Percentiles rank a stretch among this genome's conserved stretches.
These are phyloP conservation scores for Bucco capensis DNA, from an alignment of 2,113 vertebrate species.

Conservation along the genomic window DNA sequence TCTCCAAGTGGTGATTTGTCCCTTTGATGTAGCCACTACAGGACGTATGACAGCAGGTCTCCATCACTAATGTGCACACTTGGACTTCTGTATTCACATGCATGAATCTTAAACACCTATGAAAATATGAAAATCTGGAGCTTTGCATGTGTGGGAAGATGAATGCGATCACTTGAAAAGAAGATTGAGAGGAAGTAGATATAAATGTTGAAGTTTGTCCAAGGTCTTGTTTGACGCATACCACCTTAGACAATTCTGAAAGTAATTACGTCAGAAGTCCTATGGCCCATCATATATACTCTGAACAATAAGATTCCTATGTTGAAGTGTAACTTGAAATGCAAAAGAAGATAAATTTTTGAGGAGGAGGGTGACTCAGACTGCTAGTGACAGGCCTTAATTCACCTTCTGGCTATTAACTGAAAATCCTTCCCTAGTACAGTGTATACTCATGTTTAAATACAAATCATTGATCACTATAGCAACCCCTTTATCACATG, in stretches of 20 bases:
- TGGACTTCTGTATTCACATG: neutral
- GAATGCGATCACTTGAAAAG: neutral
- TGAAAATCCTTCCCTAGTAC: slow-evolving; percentile 72
- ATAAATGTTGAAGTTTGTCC: neutral
- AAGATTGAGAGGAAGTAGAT: neutral
- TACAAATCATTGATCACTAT: slow-evolving; percentile 74
- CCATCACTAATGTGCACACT: neutral
- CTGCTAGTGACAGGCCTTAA: slow-evolving; percentile 64
- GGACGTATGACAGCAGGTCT: neutral
- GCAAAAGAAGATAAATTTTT: slow-evolving; percentile 47
- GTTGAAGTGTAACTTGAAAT: slow-evolving; percentile 19
- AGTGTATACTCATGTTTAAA: slow-evolving; percentile 76
- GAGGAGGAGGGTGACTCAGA: slow-evolving; percentile 67
- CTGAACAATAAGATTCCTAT: neutral
- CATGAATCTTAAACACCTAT: neutral
- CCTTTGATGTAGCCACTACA: neutral
- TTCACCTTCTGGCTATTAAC: slow-evolving; percentile 68
- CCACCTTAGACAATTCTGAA: neutral
- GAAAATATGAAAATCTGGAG: neutral
- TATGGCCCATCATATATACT: neutral
- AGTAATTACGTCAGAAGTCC: neutral
- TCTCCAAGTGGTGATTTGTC: neutral
- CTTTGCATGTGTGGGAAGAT: neutral
- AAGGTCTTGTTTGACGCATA: neutral
- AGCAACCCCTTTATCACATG: slow-evolving; percentile 74